These are phyloP conservation scores for Drosophila fungiperda DNA, from an alignment of 2,888 invertebrate species.

Conservation along the genomic window DNA sequence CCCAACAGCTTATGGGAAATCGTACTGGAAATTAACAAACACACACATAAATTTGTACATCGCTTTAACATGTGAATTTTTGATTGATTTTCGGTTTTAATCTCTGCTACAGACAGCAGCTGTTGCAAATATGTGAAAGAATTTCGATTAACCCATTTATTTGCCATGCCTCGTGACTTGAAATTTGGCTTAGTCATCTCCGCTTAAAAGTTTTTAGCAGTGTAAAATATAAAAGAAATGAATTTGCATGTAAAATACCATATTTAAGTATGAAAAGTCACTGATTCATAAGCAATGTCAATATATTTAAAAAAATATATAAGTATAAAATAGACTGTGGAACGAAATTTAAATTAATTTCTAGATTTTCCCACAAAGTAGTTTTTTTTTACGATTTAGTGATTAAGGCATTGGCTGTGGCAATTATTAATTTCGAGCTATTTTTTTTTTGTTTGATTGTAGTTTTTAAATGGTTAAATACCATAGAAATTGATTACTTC, in stretches of 20 bases:
- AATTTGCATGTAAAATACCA: background rate
- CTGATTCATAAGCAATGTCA: background rate
- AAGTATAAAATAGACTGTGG: background rate
- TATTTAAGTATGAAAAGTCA: background rate
- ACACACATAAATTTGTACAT: background rate
- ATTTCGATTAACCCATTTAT: constrained; percentile 27
- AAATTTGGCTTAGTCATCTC: background rate
- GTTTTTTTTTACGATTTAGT: background rate
- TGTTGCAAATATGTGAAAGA: constrained; percentile 62
- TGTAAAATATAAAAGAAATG: background rate
- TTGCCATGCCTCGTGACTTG: background rate
- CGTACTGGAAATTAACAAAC: constrained; percentile 57
- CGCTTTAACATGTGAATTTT: constrained; percentile 32
- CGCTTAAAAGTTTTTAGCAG: background rate
- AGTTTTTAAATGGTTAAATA: background rate
- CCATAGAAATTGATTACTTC: background rate
- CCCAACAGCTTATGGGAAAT: constrained; percentile 69
- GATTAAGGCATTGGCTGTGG: too few relatives aligned
- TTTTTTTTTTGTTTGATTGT: too few relatives aligned
- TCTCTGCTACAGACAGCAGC: constrained; percentile 50
- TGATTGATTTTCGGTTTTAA: constrained; percentile 54
- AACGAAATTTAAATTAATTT: background rate
- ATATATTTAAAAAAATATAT: background rate
- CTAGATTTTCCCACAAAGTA: background rate
- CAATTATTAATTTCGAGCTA: too few relatives aligned